phyloP scores from a whole-genome alignment of 2,888 invertebrate genomes.

The Drosophila peninsularis region DNA sequence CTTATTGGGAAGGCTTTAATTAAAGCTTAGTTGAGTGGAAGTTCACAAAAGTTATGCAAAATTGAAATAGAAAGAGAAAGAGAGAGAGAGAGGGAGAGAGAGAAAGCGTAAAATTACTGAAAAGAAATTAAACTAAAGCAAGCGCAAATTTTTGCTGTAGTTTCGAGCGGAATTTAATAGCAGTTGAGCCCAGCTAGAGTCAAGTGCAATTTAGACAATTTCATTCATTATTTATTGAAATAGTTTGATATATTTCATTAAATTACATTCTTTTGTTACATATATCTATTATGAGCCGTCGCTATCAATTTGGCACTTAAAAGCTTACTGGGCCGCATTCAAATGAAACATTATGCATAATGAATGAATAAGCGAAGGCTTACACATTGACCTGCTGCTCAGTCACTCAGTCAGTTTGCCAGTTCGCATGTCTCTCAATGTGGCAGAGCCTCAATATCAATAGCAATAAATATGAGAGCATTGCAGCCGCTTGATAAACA shows the following conservation, averaged over 20 bases:
- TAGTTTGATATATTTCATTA: not conserved
- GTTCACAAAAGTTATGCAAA: slow-evolving; percentile 35
- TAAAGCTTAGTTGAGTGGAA: slow-evolving; percentile 52
- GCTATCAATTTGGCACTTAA: slow-evolving; percentile 31
- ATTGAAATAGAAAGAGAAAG: not conserved
- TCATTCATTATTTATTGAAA: not conserved
- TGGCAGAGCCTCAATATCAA: slow-evolving; percentile 32
- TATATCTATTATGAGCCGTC: not conserved
- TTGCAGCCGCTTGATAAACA: slow-evolving; percentile 64
- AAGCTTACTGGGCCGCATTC: slow-evolving; percentile 23
- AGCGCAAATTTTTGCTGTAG: not conserved
- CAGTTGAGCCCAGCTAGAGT: not conserved
- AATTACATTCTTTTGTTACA: not conserved
- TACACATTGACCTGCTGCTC: slow-evolving; percentile 25
- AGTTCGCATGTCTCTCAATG: slow-evolving; percentile 15
- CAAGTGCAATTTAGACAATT: not conserved
- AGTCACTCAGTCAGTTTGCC: slow-evolving; percentile 10
- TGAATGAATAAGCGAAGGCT: slow-evolving; percentile 31
- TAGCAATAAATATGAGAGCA: slow-evolving; percentile 47
- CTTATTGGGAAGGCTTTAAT: slow-evolving; percentile 64
- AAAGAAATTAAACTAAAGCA: slow-evolving; percentile 4
- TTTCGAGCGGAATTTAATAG: not conserved
- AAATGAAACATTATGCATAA: slow-evolving; percentile 22
- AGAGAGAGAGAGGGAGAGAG: not conserved
- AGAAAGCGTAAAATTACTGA: not conserved